Conservation (phyloP, 1,140 invertebrate genomes). For the Bradysia coprophila region DNA sequence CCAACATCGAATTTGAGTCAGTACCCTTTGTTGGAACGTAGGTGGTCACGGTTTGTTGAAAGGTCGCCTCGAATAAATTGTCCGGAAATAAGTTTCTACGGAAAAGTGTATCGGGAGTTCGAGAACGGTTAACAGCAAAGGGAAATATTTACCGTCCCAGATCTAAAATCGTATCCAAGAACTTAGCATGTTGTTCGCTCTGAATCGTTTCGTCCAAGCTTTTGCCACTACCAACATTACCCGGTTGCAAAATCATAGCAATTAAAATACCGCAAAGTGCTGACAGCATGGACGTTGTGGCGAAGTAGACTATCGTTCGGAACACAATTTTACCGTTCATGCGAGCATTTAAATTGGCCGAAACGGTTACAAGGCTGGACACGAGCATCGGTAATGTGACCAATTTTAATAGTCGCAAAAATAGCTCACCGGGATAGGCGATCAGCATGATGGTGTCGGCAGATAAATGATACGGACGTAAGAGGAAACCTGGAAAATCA, state of each 20-base stretch:
- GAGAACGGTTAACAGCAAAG: too few relatives aligned
- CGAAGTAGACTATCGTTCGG: slow-evolving; percentile 59
- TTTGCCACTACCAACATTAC: too few relatives aligned
- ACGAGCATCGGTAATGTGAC: slow-evolving; percentile 79
- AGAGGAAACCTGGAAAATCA: slow-evolving; percentile 45
- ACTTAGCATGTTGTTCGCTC: slow-evolving; percentile 31
- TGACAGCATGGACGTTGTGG: slow-evolving; percentile 61
- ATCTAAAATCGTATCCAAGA: slow-evolving; percentile 68
- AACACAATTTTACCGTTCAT: slow-evolving; percentile 73
- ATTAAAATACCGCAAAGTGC: slow-evolving; percentile 56
- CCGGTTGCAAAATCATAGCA: slow-evolving; percentile 57
- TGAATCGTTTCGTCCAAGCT: slow-evolving; percentile 46
- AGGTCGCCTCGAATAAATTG: slow-evolving; percentile 73
- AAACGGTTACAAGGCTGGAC: slow-evolving; percentile 69
- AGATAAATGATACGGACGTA: slow-evolving; percentile 45
- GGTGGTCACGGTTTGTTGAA: slow-evolving; percentile 43
- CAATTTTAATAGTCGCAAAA: slow-evolving; percentile 71
- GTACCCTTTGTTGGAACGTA: slow-evolving; percentile 25
- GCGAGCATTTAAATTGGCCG: slow-evolving; percentile 64
- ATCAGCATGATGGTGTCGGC: slow-evolving; percentile 61
- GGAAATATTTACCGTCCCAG: slow-evolving; percentile 53
- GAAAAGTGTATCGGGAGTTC: too few relatives aligned
- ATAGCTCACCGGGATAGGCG: slow-evolving; percentile 79
- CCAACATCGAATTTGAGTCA: slow-evolving; percentile 11
- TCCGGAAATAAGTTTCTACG: slow-evolving; percentile 69